Base-by-base conservation (phyloP, 2,888 invertebrate species). In the Hecatera dysodea region DNA sequence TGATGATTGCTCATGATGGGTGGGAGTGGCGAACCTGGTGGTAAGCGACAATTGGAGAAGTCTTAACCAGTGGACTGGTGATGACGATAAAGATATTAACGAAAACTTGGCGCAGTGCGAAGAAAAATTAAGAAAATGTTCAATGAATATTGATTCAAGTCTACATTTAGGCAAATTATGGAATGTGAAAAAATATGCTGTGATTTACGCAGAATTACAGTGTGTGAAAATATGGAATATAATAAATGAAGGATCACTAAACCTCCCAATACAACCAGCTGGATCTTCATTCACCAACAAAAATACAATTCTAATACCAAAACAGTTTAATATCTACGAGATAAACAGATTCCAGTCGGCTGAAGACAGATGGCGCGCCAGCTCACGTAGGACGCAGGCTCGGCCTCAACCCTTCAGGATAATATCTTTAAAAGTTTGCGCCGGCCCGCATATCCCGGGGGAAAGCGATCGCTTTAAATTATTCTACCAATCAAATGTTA, bases 401-500 rank as follows among this genome's bases (percentile, higher is more conserved):
- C 78, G 78, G 87, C 86, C 88, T 91, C 94, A 95, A 95, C 95
- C 95, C 95, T 95, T 95, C 93, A 84, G 92, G 92, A 93, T 95
- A 95, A 96, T 96, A 96, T 96, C 96, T 96, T 96, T 96, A 96
- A 96, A 96, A 96, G 95, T 96, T 96, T 90, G 84, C 89, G 88
- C 86, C 84, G 83, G 78, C 83, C 87, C 85, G 86, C 87, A 83
- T 85, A 79, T 80, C 82, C 69, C 89, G 84, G 90, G 88, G 82
- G 83, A 83, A 78, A 80, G 83, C 87, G 90, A 91, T 92, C 92
- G 91, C 90, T 91, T 90, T 91, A 91, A 93, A 92, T 94, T 93
- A 93, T 92, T 90, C 91, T 88, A 87, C 89, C 92, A 93, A 94
- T 94, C 95, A 93, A 94, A 93, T 90, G 87, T 89, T 91, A 91